These are phyloP conservation scores for Drosophila koepferae DNA, from an alignment of 2,888 invertebrate species.

Conservation along the genomic window DNA sequence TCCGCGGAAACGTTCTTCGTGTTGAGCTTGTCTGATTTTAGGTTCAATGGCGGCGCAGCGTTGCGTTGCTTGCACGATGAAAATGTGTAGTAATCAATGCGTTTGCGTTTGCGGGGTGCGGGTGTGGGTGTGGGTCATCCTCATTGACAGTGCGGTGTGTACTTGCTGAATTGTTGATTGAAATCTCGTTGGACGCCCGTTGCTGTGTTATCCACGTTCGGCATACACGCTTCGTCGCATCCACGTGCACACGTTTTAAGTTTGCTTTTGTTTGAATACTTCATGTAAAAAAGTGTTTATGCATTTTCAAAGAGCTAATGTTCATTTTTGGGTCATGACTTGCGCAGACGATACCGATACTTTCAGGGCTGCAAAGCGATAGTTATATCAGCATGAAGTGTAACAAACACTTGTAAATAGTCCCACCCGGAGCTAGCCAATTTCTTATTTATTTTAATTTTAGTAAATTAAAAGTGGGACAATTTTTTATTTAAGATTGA, in stretches of 20 bases:
- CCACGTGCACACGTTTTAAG: slow-evolving; percentile 61
- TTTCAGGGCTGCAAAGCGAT: slow-evolving; percentile 34
- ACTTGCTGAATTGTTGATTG: slow-evolving; percentile 29
- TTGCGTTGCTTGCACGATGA: slow-evolving; percentile 44
- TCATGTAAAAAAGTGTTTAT: slow-evolving; percentile 64
- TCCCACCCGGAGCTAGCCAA: not conserved
- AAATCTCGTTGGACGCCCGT: slow-evolving; percentile 21
- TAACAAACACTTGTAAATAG: too few relatives aligned
- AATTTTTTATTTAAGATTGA: not conserved
- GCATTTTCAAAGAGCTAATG: slow-evolving; percentile 58
- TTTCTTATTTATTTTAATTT: too few relatives aligned
- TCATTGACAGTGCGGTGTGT: slow-evolving; percentile 32
- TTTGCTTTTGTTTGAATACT: slow-evolving; percentile 62
- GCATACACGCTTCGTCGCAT: slow-evolving; percentile 54
- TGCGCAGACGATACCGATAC: slow-evolving; percentile 53
- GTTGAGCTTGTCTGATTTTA: slow-evolving; percentile 25
- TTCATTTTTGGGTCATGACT: slow-evolving; percentile 57
- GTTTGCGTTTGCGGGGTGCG: slow-evolving; percentile 44
- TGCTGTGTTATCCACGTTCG: slow-evolving; percentile 18
- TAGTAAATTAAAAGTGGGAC: not conserved
- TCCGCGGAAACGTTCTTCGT: slow-evolving; percentile 14
- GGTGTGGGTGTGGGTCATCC: slow-evolving; percentile 45
- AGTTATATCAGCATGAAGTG: slow-evolving; percentile 2
- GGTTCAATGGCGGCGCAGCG: slow-evolving; percentile 46
- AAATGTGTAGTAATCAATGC: slow-evolving; percentile 64